phyloP scores from a whole-genome alignment of 2,888 invertebrate genomes.

The Mesochorus sp. region DNA sequence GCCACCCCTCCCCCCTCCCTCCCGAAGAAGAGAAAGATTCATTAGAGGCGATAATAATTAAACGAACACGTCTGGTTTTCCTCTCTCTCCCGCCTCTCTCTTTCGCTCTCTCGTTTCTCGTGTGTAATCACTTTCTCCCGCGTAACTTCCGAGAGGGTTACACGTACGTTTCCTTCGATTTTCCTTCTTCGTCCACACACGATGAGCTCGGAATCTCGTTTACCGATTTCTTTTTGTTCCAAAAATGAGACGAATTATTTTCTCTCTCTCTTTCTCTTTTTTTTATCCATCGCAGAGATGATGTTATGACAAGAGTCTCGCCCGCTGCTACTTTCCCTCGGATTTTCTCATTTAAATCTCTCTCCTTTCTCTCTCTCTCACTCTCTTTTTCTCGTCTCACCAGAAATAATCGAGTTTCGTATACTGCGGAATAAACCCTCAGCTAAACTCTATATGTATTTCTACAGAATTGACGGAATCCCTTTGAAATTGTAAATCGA shows the following conservation, averaged over 20 bases:
- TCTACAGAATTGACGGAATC: constrained; percentile 17
- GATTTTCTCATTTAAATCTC: constrained; percentile 26
- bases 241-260: constrained; percentile 23
- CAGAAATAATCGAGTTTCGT: constrained; percentile 43
- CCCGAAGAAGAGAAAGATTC: constrained; percentile 69
- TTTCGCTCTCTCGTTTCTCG: constrained; percentile 17
- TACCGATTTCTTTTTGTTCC: constrained; percentile 37
- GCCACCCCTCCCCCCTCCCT: no score
- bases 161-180: constrained; percentile 28
- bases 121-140: neutral
- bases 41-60: constrained; percentile 75
- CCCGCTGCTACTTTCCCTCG: neutral
- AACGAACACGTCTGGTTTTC: constrained; percentile 71
- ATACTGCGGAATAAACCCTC: neutral
- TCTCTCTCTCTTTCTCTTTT: neutral
- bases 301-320: constrained; percentile 22
- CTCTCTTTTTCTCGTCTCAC: no score
- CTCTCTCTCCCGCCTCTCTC: constrained; percentile 60
- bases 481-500: constrained; percentile 45
- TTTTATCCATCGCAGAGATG: constrained; percentile 7
- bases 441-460: constrained; percentile 3
- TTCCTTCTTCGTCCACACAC: constrained; percentile 12
- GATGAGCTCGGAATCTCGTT: constrained; percentile 57
- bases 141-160: constrained; percentile 47
- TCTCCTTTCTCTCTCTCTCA: no score